Evolutionary conservation across 2,888 invertebrate genomes (phyloP), one percentile per base, ranked within the genome.

Genomic region (Hyalella azteca): DNA sequence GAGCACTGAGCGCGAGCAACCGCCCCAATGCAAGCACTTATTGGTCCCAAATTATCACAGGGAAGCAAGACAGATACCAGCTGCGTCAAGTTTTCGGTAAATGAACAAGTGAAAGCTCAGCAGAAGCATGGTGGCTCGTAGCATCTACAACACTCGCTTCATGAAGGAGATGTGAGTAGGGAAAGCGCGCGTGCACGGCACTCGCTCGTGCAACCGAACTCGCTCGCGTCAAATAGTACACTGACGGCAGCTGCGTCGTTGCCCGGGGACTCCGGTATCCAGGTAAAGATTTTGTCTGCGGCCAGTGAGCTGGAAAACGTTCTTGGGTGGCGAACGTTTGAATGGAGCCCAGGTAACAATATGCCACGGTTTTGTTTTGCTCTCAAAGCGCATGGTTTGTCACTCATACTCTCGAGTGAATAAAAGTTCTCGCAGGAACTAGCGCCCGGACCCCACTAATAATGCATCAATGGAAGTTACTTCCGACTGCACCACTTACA

Each of bases 261-360:
- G 54, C 54, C 4, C 22, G 29, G 54, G 29, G 22, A 54, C 54
- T 5, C 7, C 15, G 49, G 60, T 22, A 40, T 15, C 7, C 45
- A 73, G 45, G 45, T 40, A 73, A 73, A 29, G 73, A 73, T 73
- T 73, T 73, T 73, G 73, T 73, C 2, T n/a, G 26, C 73, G 39
- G 19, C 36, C 73, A 73, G 15, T 73, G 73, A 73, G 73, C 73
- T 73, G 73, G 73, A 73, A 73, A 73, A 73, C 73, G 73, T 73
- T 73, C 26, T 29, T 40, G 39, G 7, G 36, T 36, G 60, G 5
- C 60, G 60, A 60, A 60, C 60, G 60, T 60, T 60, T 60, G 26
- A 60, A 60, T 36, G 60, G 60, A 60, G 60, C 19, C 60, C 60
- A 60, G 60, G 60, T 60, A 60, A 60, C 60, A 60, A 60, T 60